A percentile compares a stretch with the other conserved stretches of the same genome.
Evolutionary conservation across 2,113 vertebrate genomes (phyloP).

Genomic region (Octodon degus): DNA sequence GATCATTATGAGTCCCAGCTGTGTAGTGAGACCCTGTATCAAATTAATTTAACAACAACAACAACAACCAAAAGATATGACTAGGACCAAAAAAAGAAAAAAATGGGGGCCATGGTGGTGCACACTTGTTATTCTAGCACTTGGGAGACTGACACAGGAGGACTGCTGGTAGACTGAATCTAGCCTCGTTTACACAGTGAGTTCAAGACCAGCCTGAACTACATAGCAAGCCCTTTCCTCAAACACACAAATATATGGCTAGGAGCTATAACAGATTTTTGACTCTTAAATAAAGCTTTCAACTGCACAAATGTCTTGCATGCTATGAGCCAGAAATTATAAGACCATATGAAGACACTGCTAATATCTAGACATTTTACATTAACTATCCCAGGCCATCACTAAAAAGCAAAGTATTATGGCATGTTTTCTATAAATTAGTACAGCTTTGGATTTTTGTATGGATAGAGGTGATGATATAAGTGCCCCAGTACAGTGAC

Average conservation of each 20-base stretch:
- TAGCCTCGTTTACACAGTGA: too few species aligned
- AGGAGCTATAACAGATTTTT: neutral
- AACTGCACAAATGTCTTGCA: neutral
- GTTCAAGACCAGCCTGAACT: neutral
- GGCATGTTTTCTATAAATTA: neutral
- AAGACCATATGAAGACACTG: neutral
- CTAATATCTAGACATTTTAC: neutral
- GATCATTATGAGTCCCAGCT: too few species aligned
- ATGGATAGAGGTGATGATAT: neutral
- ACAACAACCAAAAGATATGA: too few species aligned
- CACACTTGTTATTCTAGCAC: too few species aligned
- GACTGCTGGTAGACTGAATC: too few species aligned
- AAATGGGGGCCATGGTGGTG: neutral
- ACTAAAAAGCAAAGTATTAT: neutral
- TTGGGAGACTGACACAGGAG: too few species aligned
- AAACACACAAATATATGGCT: neutral
- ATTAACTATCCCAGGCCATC: neutral
- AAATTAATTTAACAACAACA: too few species aligned
- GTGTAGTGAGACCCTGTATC: too few species aligned
- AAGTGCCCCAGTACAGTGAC: neutral
- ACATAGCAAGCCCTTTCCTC: neutral
- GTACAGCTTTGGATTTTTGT: neutral
- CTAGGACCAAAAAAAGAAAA: neutral
- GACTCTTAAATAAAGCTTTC: neutral
- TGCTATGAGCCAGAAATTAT: neutral